Conservation (phyloP, 2,888 invertebrate species). For the Erannis defoliaria region DNA sequence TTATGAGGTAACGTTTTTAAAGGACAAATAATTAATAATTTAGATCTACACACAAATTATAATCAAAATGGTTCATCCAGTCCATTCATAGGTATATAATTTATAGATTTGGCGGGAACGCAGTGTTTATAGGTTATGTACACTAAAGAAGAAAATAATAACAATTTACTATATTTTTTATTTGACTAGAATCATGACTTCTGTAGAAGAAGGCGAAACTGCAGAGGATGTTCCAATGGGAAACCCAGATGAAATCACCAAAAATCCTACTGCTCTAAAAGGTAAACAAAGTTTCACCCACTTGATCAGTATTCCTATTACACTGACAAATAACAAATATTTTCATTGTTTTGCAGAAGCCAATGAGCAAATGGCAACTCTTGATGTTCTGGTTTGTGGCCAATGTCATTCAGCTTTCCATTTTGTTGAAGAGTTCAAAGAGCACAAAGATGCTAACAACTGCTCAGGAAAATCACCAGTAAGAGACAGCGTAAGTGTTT, state of each 20-base stretch:
- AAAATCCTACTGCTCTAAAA: constrained; percentile 88
- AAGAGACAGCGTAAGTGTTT: constrained; percentile 88
- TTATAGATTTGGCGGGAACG: constrained; percentile 65
- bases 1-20: background rate
- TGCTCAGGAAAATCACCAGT: constrained; percentile 88
- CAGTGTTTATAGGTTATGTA: constrained; percentile 19
- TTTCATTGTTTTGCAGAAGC: constrained; percentile 84
- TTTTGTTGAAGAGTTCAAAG: constrained; percentile 92
- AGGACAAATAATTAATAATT: background rate
- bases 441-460: constrained; percentile 88
- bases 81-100: too few species aligned
- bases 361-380: constrained; percentile 90
- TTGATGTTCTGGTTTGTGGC: constrained; percentile 94
- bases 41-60: too few species aligned
- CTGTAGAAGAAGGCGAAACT: constrained; percentile 74
- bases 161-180: constrained; percentile 15
- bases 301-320: background rate
- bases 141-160: background rate
- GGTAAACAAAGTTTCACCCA: constrained; percentile 66
- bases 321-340: background rate
- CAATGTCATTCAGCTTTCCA: constrained; percentile 93
- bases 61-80: background rate
- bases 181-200: constrained; percentile 62
- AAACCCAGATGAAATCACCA: constrained; percentile 88
- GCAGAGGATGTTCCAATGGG: constrained; percentile 73